Percentiles rank a stretch among this genome's conserved stretches.
Conservation (phyloP, 2,113 vertebrate species). For the Phycodurus eques region DNA sequence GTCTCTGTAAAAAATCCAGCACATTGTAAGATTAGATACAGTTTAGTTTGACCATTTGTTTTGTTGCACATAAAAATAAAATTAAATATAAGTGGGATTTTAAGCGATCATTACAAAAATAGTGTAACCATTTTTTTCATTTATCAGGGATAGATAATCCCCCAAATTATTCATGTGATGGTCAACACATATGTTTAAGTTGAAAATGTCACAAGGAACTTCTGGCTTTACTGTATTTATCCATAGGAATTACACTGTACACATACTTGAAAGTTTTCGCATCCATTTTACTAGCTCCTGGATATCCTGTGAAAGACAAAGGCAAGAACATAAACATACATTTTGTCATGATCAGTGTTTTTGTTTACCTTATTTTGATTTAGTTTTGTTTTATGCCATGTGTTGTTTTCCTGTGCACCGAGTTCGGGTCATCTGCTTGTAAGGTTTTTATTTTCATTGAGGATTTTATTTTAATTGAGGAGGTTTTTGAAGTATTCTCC, state of each 20-base stretch:
- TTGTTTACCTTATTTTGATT: too few species aligned
- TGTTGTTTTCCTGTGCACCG: too few species aligned
- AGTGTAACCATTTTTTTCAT: too few species aligned
- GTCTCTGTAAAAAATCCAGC: constrained; percentile 33
- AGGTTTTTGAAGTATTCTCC: too few species aligned
- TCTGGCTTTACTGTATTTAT: not conserved
- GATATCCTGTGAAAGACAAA: constrained; percentile 38
- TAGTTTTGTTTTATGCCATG: too few species aligned
- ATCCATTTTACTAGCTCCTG: constrained; percentile 45
- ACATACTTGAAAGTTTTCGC: constrained; percentile 47
- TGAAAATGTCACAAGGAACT: not conserved
- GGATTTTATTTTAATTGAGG: too few species aligned
- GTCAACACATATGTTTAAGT: not conserved
- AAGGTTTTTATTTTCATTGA: too few species aligned
- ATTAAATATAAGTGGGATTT: too few species aligned
- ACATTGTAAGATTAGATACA: constrained; percentile 6
- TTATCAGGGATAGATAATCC: too few species aligned
- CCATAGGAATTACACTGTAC: not conserved
- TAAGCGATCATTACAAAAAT: too few species aligned
- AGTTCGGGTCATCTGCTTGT: too few species aligned
- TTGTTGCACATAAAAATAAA: not conserved
- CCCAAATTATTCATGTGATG: not conserved
- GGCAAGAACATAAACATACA: not conserved
- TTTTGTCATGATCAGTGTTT: not conserved
- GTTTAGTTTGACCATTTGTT: not conserved